Base-by-base conservation (phyloP, 1,140 invertebrate genomes). In the Drosophila watanabei region DNA sequence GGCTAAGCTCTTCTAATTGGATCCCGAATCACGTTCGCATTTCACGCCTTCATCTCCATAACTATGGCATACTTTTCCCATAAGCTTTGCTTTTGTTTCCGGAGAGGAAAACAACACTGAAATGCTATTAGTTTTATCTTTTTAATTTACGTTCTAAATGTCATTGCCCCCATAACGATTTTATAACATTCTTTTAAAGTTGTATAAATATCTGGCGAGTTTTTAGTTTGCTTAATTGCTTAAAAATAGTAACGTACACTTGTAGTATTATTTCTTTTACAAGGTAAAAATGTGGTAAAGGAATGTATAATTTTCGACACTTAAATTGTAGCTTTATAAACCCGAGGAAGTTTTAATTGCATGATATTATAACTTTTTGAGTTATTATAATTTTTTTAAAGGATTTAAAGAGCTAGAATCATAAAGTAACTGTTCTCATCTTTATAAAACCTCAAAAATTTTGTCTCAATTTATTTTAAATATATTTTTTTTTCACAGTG, bases 11-110 rank as follows among this genome's bases (percentile, higher is more conserved):
- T 28, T 73, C 37, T 45, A 73, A 73, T 73, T 73, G 68, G 45
- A 54, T 66, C 39, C 75, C 75, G 35, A 78, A 77, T 46, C 75
- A 77, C 75, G 75, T 77, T 48, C 39, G 28, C 63, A 63, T 45
- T 39, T 66, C 62, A 68, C 62, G 54, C 49, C 56, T 56, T 49
- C 75, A 77, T 77, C 54, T 66, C 62, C 52, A 59, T 77, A 20
- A 46, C 46, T 58, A 41, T 24, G 32, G 54, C 45, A 35, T 52
- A 41, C 52, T 41, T 58, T 60, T 39, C 14, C 37, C 68, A 32
- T 54, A 70, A 71, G 68, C 63, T 71, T 68, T 46, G 65, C 24
- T 37, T 46, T 16, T 37, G 28, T 56, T 71, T 37, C 24, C 35
- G 33, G 24, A 32, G 13, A 30, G 49, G 14, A 33, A 46, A 56